Conservation (phyloP, 2,797 vertebrate species). For the Mormyrops attenuatus region DNA sequence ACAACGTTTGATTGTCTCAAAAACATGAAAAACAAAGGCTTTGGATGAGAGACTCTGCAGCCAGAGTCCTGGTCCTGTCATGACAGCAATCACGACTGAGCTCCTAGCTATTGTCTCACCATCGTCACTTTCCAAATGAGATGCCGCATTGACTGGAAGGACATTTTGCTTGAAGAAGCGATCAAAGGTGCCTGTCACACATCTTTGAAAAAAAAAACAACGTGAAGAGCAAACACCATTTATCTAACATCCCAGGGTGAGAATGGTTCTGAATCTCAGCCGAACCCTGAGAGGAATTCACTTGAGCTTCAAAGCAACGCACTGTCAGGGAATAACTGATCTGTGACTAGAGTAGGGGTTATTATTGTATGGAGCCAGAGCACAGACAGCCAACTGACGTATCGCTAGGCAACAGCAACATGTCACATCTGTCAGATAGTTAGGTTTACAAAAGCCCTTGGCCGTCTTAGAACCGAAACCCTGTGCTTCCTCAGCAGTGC, state of each 20-base stretch:
- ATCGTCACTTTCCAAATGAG: background rate
- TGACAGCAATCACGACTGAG: background rate
- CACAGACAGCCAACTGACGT: background rate
- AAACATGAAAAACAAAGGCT: background rate
- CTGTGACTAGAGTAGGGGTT: background rate
- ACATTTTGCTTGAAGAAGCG: background rate
- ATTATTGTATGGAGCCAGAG: slow-evolving; percentile 6
- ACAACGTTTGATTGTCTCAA: background rate
- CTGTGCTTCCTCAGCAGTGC: background rate
- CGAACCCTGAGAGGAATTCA: background rate
- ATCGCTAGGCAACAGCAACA: slow-evolving; percentile 14
- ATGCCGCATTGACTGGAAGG: background rate
- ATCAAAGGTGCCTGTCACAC: slow-evolving; percentile 7
- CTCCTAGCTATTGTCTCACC: background rate
- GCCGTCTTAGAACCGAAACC: background rate
- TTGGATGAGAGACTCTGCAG: background rate
- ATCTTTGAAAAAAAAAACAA: background rate
- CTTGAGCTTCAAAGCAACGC: background rate
- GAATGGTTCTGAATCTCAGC: slow-evolving; percentile 4
- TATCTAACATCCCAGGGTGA: background rate
- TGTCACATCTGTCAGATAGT: background rate
- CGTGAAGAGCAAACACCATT: background rate
- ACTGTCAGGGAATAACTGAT: background rate
- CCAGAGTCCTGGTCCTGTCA: background rate
- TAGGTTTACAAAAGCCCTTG: background rate